These are phyloP conservation scores for Stomatorhinus ivindoensis DNA, from an alignment of 2,113 vertebrate species.

Conservation along the genomic window DNA sequence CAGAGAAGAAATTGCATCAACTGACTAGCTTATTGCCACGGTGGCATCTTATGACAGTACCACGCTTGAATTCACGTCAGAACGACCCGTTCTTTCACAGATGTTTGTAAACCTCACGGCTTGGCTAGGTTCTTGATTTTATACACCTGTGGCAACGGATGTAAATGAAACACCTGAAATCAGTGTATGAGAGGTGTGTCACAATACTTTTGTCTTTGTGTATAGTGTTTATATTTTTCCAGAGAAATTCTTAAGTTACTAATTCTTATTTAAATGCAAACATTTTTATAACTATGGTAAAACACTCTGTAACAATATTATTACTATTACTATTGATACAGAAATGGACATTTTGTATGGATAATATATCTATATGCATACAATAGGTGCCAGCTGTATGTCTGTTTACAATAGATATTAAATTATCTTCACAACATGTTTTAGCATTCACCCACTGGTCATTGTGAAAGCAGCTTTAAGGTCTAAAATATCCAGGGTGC, in stretches of 20 bases:
- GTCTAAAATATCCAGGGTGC: background rate
- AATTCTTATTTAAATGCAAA: background rate
- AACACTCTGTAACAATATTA: background rate
- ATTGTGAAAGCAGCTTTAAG: background rate
- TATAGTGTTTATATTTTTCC: background rate
- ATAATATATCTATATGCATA: background rate
- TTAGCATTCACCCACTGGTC: background rate
- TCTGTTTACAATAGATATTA: background rate
- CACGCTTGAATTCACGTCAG: background rate
- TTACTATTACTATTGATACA: background rate
- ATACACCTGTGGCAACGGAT: background rate
- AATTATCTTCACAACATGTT: background rate
- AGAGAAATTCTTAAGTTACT: background rate
- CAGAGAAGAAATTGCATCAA: background rate
- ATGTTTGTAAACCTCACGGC: background rate
- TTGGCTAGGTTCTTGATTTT: background rate
- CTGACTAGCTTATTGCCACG: background rate
- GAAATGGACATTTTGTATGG: background rate
- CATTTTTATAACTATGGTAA: background rate
- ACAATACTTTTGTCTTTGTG: background rate
- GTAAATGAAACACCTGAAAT: background rate
- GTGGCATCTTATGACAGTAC: background rate
- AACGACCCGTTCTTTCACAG: background rate
- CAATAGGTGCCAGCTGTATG: background rate
- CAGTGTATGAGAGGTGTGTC: background rate